Conservation (phyloP, 2,797 vertebrate species). For the Sardinella longiceps region DNA sequence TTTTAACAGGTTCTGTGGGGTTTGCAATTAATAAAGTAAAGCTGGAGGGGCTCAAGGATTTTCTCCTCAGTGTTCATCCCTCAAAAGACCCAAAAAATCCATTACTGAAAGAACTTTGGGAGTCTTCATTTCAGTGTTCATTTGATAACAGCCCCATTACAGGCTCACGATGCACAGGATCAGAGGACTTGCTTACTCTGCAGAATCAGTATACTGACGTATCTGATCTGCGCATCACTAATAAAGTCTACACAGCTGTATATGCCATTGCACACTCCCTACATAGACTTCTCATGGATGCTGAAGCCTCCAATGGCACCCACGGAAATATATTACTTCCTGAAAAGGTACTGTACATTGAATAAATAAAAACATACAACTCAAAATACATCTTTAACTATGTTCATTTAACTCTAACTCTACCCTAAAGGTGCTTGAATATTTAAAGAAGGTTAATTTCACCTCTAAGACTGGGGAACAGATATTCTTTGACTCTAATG, state of each 20-base stretch:
- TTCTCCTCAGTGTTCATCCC: too few species aligned
- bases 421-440: slow-evolving; percentile 58
- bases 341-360: slow-evolving; percentile 56
- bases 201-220: slow-evolving; percentile 65
- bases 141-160: too few species aligned
- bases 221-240: slow-evolving; percentile 67
- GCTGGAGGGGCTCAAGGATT: too few species aligned
- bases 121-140: too few species aligned
- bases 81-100: too few species aligned
- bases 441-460: slow-evolving; percentile 67
- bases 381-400: too few species aligned
- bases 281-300: slow-evolving; percentile 55
- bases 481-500: slow-evolving; percentile 74
- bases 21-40: slow-evolving; percentile 55
- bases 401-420: background rate
- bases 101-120: background rate
- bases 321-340: slow-evolving; percentile 52
- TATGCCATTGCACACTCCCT: slow-evolving; percentile 71
- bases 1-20: slow-evolving; percentile 61
- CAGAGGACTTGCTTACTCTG: slow-evolving; percentile 30
- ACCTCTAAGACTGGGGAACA: slow-evolving; percentile 64
- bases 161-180: too few species aligned
- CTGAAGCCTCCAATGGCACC: slow-evolving; percentile 46
- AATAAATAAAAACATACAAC: background rate
- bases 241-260: slow-evolving; percentile 74